A percentile compares a stretch with the other conserved stretches of the same genome.
These are phyloP conservation scores for Pipistrellus pipistrellus DNA, from an alignment of 2,797 vertebrate genomes.

Conservation along the genomic window DNA sequence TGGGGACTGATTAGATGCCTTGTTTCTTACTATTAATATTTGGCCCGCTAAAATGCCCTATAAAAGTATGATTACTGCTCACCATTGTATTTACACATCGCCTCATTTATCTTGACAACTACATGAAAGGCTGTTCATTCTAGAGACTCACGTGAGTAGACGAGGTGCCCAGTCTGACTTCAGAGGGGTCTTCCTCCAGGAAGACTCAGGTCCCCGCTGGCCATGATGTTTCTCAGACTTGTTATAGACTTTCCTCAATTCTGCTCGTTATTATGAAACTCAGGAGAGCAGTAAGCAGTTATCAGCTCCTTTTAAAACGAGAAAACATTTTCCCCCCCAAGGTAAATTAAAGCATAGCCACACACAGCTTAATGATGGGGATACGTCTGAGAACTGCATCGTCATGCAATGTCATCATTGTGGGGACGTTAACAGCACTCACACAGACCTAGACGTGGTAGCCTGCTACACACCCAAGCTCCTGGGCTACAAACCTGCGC, in stretches of 20 bases:
- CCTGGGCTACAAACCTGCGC: too few species aligned
- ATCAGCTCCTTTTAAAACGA: conserved; percentile 75
- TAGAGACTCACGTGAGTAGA: background rate
- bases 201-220: background rate
- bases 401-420: accelerated
- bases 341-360: conserved; percentile 69
- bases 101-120: background rate
- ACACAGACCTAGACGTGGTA: accelerated
- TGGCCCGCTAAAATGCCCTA: background rate
- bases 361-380: background rate
- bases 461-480: background rate
- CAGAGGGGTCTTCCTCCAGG: background rate
- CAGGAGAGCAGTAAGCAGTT: background rate
- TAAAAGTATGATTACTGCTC: background rate
- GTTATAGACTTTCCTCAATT: background rate
- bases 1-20: background rate
- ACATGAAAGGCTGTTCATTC: background rate
- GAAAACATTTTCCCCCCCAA: conserved; percentile 85
- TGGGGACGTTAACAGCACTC: background rate
- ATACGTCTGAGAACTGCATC: background rate
- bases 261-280: background rate
- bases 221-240: background rate
- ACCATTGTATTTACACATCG: accelerated
- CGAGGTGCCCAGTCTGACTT: background rate
- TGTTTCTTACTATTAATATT: background rate